Evolutionary conservation across 2,888 invertebrate species (phyloP), one percentile per base, ranked within the genome.

Genomic region (Rhopalosiphum nymphaeae): DNA sequence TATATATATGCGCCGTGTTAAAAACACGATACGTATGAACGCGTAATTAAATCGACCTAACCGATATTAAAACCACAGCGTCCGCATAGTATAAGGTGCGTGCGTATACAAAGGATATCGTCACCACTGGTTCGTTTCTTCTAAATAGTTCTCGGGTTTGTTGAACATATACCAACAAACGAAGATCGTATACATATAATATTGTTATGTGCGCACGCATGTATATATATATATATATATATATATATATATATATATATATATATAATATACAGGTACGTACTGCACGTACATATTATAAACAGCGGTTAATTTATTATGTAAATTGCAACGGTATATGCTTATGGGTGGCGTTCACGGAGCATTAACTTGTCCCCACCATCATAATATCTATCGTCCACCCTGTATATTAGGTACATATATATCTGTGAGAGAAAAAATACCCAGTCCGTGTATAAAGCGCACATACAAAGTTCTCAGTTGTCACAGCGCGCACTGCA

Each of bases 271-370:
- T n/a, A 44, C 16, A 49, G 16, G 26, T 26, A 25, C 13, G n/a
- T 86, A 57, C 57, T 44, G 16, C 57, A 61, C 89, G 42, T 61
- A 57, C 44, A 44, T 29, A n/a, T 46, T 78, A 78, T 78, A 78
- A 36, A 78, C 36, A 42, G 61, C 57, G 46, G 89, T 90, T 93
- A 90, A 93, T 93, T 93, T 93, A 93, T 93, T 93, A 93, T 93
- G 93, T 49, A 89, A 93, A 93, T 93, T 84, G 42, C 56, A 57
- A 44, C 44, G 89, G 57, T 25, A 78, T 25, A 78, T 78, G 56
- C n/a, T 42, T 88, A 61, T 42, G 56, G 42, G 89, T 36, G 11
- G 46, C 44, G 78, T 67, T 88, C 92, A 25, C 13, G 57, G 61
- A 29, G 78, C 44, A 11, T 87, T 84, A 85, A 56, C 42, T 85